Base-by-base conservation (phyloP, 1,140 invertebrate genomes). In the Trichonephila inaurata region DNA sequence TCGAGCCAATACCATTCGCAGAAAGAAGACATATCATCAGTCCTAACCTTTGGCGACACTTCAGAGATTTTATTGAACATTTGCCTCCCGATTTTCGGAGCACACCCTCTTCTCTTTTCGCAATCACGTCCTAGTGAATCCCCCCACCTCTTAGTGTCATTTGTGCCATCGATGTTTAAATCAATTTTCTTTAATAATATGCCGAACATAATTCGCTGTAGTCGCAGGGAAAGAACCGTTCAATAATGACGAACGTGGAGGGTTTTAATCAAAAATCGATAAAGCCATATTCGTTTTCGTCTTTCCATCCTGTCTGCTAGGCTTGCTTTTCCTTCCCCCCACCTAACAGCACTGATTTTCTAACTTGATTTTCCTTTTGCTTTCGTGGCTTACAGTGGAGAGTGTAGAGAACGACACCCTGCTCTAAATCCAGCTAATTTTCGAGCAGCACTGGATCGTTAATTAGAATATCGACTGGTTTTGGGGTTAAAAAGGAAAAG, bases 171-270 rank as follows among this genome's bases (percentile, higher is more conserved):
- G 92, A 88, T 93, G 92, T 93, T 93, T 93, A 93, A 93, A 93
- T 93, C 92, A 93, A 93, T 93, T 93, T 93, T 88, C 92, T 93
- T 93, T 93, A 93, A 93, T 93, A 93, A 93, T 93, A 93, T 82
- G 85, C 85, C 92, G 92, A 93, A 93, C 92, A 93, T 93, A 88
- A 93, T 93, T 88, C 92, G 51, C 92, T 64, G 85, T 77, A 88
- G 85, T 88, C 64, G 85, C 64, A 72, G 91, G 89, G 90, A 92
- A 72, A 92, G 90, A 87, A 86, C 85, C 92, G 92, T 93, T 93
- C 92, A 93, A 93, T 93, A 89, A 87, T 93, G 92, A 93, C 86
- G 69, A 87, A 92, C 82, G 83, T 92, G 83, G 91, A 93, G 92
- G 82, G 85, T 93, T 93, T 93, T 93, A 93, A 93, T 93, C 92